Evolutionary conservation across 2,797 vertebrate genomes (phyloP).

Genomic region (Smutsia temminckii): DNA sequence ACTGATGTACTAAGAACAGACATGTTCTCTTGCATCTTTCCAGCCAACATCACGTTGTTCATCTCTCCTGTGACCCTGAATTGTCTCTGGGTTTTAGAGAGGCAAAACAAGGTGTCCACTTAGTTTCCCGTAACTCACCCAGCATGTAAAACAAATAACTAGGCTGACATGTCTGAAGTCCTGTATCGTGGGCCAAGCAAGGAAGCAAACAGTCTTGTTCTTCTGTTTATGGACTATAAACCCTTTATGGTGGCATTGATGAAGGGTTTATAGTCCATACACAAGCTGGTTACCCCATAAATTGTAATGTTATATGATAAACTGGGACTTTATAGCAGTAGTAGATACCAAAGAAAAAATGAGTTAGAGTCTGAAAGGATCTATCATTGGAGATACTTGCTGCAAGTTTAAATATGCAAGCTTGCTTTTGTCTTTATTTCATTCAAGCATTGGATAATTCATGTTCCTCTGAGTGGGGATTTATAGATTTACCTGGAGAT

Average conservation of each 20-base stretch:
- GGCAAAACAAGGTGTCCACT: constrained; percentile 59
- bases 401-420: constrained; percentile 87
- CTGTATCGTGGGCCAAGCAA: constrained; percentile 83
- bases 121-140: constrained; percentile 75
- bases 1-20: constrained; percentile 58
- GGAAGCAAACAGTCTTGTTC: constrained; percentile 83
- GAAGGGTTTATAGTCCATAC: constrained; percentile 88
- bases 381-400: constrained; percentile 82
- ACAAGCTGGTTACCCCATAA: constrained; percentile 89
- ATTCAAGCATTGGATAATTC: constrained; percentile 84
- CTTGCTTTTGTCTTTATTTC: constrained; percentile 86
- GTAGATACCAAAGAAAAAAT: constrained; percentile 86
- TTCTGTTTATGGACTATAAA: constrained; percentile 88
- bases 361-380: constrained; percentile 84
- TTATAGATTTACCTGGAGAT: constrained; percentile 85
- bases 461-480: constrained; percentile 81
- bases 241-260: constrained; percentile 88
- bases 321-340: constrained; percentile 87
- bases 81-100: constrained; percentile 71
- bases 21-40: constrained; percentile 38
- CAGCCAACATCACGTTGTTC: not conserved
- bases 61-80: constrained; percentile 71
- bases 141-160: constrained; percentile 85
- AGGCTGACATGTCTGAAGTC: constrained; percentile 84
- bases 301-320: constrained; percentile 91